Evolutionary conservation across 2,888 invertebrate species (phyloP), one percentile per base, ranked within the genome.

Genomic region (Nymphalis c-album): DNA sequence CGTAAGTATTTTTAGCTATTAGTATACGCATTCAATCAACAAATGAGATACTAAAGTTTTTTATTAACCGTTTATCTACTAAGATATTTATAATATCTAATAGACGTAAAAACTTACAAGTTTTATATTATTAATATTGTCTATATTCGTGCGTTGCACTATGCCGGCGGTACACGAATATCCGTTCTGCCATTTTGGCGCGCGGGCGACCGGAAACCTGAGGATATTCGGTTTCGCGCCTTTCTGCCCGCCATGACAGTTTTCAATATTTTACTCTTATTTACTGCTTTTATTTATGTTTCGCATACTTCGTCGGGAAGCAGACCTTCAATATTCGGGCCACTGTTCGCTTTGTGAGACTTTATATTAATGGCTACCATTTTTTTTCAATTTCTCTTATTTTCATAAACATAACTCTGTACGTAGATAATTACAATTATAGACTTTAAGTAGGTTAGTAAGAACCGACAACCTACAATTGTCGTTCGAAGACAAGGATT

Each of bases 181-280:
- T 91, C 91, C 91, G 91, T 82, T 85, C 84, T 85, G 88, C 86
- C 87, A 89, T 90, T 90, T 89, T 89, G 85, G 86, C 83, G 86
- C 83, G 86, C 85, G 83, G 81, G 85, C 86, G 84, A 81, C 89
- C 91, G 92, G 92, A 92, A 89, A 87, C 88, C 84, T 84, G 80
- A 85, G 90, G 90, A 90, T 88, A 91, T 91, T 88, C 90, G 88
- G 87, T 88, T 88, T 85, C 89, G 85, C 86, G 86, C 87, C 85
- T 88, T 88, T 89, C 87, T 88, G 79, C 84, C 84, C 86, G 85
- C 87, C 85, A 84, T 89, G 92, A 91, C 92, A 90, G 80, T 92
- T 91, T 90, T 86, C 92, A 88, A 92, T 92, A 92, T 91, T 91
- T 91, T 76, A 90, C 88, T 87, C 87, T 91, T 92, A 92, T 92